Base-by-base conservation (phyloP, 2,888 invertebrate species). In the Drosophila nr. medialis region DNA sequence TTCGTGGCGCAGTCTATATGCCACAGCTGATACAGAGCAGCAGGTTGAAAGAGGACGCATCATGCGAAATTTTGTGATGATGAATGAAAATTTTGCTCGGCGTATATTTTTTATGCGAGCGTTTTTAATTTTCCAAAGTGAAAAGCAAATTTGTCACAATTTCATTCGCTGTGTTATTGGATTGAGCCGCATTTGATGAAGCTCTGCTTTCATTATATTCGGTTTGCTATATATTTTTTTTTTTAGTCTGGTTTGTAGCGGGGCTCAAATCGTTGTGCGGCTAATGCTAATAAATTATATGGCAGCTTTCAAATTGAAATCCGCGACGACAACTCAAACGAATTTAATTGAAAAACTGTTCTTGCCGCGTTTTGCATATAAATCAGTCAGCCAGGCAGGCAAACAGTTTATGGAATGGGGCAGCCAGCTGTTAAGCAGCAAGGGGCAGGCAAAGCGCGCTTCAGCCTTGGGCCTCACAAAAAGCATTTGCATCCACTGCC, bases 311-410 rank as follows among this genome's bases (percentile, higher is more conserved):
- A 86, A 84, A 84, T 83, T 85, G 86, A 86, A 85, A 86, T 83
- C 89, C 86, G 81, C 75, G 83, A 80, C 83, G 89, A 83, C 84
- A 83, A 80, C 81, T 86, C 84, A 83, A 88, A 86, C 86, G 89
- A 78, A 89, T 85, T 85, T 85, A 85, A 85, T 85, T 85, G 89
- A 85, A 85, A 85, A 88, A 88, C 86, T 88, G 84, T 83, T 86
- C 83, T 76, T 67, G 69, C 58, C 86, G 86, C 86, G 81, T 88
- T 85, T 85, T 88, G 86, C 84, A 88, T 88, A 85, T 85, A 85
- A 85, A 85, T 85, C 89, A 86, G 81, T 68, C 66, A 59, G 64
- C 59, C 58, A 64, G 69, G 45, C 42, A 56, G 55, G 11, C 55
- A 21, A 50, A 18, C 32, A 58, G 55, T 21, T 51, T 48, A 21